Evolutionary conservation across 2,797 vertebrate genomes (phyloP), one percentile per base, ranked within the genome.

Genomic region (Brachyalestes nurse): DNA sequence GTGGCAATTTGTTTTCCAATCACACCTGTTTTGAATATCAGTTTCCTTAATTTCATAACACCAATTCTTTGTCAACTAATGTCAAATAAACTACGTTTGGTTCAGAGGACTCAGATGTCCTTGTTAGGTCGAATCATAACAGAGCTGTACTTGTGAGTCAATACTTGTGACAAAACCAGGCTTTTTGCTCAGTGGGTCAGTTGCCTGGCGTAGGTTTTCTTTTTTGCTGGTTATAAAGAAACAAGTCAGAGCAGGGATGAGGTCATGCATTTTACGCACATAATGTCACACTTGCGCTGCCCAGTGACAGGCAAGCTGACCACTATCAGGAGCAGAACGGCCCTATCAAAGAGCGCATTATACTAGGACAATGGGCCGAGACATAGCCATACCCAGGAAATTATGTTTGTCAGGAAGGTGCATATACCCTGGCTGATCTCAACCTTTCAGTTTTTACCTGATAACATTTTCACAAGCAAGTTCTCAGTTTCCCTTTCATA

Each of bases 201-300:
- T 40, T 14, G 10, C 19, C 55, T 60, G 38, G n/a, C 10, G 2
- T 28, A 45, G 72, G 53, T 42, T 34, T 28, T 72, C 28, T 57
- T 60, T 74, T 45, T 25, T 42, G 12, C 72, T 23, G 53, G 12
- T 58, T 60, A 42, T 42, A 60, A 60, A 21, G 21, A 74, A 53
- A 25, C 28, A 6, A 74, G 72, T 74, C 72, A 60, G 55, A 60
- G 38, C 34, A 25, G 21, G 51, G 78, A 79, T 79, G 78, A 79
- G 78, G 78, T 79, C 65, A 62, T 28, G 45, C 78, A 72, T 79
- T 34, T 64, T 64, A 58, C 45, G 60, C 78, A 79, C 55, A 71
- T 71, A 79, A 79, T 58, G 77, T 72, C 65, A 47, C 78, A 64
- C 72, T 64, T 64, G 69, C 45, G 14, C 78, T 79, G 69, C 45